A percentile compares a stretch with the other conserved stretches of the same genome.
phyloP scores from a whole-genome alignment of 2,797 vertebrate genomes.

The Trematomus bernacchii region DNA sequence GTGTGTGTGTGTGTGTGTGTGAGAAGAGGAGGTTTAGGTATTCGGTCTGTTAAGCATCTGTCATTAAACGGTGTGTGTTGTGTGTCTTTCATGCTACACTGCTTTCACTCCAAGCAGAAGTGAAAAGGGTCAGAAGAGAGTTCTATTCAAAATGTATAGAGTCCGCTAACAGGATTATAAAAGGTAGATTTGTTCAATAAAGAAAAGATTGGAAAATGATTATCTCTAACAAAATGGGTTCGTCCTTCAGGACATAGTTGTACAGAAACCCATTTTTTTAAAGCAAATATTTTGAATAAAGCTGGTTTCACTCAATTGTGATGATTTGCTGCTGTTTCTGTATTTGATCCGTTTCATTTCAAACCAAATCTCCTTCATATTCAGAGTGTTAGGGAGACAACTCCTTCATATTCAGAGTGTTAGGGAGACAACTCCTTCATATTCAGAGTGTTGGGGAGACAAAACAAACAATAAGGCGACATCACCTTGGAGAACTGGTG shows the following conservation, averaged over 20 bases:
- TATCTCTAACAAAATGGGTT: neutral
- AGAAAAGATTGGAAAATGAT: neutral
- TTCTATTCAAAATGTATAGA: neutral
- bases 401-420: too few relatives aligned
- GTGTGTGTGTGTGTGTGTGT: conserved; percentile 25
- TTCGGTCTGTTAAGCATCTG: conserved; percentile 77
- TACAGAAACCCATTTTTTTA: neutral
- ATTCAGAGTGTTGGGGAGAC: neutral
- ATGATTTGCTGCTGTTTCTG: neutral
- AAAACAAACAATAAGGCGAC: neutral
- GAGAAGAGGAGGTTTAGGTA: conserved; percentile 57
- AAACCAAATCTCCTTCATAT: neutral
- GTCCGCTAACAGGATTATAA: neutral
- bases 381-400: neutral
- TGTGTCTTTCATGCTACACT: conserved; percentile 69
- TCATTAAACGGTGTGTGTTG: conserved; percentile 70
- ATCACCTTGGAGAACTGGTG: neutral
- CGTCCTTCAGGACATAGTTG: neutral
- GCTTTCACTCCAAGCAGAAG: conserved; percentile 52
- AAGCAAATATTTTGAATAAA: neutral
- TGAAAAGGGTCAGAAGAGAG: conserved; percentile 26
- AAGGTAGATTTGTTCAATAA: neutral
- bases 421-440: too few relatives aligned
- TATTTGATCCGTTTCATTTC: neutral
- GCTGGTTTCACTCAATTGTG: neutral